Percentiles rank a stretch among this genome's conserved stretches.
Conservation (phyloP, 2,113 vertebrate species). For the Puma concolor region DNA sequence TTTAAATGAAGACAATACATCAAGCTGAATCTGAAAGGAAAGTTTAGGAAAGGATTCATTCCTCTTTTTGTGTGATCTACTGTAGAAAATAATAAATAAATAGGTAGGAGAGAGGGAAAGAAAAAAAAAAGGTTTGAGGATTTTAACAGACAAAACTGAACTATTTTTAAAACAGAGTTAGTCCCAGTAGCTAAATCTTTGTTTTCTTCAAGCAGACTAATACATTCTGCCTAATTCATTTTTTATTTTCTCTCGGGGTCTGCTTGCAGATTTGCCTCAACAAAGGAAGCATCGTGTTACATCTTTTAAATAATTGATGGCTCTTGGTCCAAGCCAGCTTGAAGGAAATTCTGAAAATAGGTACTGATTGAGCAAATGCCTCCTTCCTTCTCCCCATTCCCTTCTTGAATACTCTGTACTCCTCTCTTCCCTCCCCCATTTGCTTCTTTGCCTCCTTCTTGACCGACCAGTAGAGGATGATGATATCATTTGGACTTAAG, state of each 20-base stretch:
- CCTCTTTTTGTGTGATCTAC: slow-evolving; percentile 77
- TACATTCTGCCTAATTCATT: slow-evolving; percentile 99
- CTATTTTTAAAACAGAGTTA: slow-evolving; percentile 84
- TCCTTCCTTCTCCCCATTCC: slow-evolving; percentile 52
- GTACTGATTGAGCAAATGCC: slow-evolving; percentile 90
- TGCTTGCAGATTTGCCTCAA: slow-evolving; percentile 97
- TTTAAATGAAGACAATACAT: slow-evolving; percentile 91
- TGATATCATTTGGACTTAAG: slow-evolving; percentile 78
- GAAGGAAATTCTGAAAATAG: slow-evolving; percentile 96
- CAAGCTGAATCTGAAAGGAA: slow-evolving; percentile 85
- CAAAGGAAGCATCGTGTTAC: slow-evolving; percentile 99
- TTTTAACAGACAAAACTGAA: slow-evolving; percentile 78
- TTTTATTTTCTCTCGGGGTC: slow-evolving; percentile 97
- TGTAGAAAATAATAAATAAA: slow-evolving; percentile 68
- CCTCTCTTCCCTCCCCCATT: neutral
- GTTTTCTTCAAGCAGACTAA: slow-evolving; percentile 92
- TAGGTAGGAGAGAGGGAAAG: slow-evolving; percentile 31
- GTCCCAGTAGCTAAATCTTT: slow-evolving; percentile 87
- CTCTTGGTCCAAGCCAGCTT: slow-evolving; percentile 89
- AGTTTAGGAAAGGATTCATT: slow-evolving; percentile 87
- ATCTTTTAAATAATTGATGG: slow-evolving; percentile 99
- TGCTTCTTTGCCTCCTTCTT: slow-evolving; percentile 77
- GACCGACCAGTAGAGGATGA: slow-evolving; percentile 63
- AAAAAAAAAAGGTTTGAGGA: slow-evolving; percentile 51
- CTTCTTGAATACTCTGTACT: neutral